A percentile compares a stretch with the other conserved stretches of the same genome.
Evolutionary conservation across 2,113 vertebrate genomes (phyloP).

Genomic region (Panthera uncia): DNA sequence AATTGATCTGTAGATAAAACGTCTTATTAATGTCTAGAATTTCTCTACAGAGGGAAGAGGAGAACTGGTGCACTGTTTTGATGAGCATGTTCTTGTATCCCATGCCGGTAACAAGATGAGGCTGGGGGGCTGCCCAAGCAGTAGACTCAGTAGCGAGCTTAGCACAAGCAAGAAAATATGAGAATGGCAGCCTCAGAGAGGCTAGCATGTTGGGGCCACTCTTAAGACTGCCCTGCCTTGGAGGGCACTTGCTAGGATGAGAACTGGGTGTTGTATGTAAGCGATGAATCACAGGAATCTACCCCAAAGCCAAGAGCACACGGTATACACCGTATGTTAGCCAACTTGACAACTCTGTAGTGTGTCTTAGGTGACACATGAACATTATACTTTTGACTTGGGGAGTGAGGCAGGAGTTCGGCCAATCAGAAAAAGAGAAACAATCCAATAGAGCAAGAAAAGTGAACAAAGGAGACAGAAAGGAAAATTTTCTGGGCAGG

Average conservation of each 20-base stretch:
- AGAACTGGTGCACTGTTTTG: too few species aligned
- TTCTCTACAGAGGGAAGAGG: not conserved
- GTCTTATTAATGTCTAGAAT: not conserved
- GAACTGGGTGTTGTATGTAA: too few species aligned
- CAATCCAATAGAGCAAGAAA: not conserved
- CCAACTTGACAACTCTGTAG: too few species aligned
- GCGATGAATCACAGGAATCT: too few species aligned
- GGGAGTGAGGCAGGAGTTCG: not conserved
- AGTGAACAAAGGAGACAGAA: not conserved
- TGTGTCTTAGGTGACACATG: not conserved
- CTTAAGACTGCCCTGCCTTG: not conserved
- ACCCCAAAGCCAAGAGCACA: too few species aligned
- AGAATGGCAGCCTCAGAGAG: not conserved
- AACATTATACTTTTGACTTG: too few species aligned
- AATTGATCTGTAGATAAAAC: not conserved
- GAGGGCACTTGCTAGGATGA: too few species aligned
- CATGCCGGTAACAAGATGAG: not conserved
- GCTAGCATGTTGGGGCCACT: not conserved
- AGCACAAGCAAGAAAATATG: not conserved
- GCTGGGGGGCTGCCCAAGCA: not conserved
- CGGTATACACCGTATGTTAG: too few species aligned
- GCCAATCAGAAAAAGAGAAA: not conserved
- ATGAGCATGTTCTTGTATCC: not conserved
- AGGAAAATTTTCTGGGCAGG: not conserved
- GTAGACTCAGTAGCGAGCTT: not conserved